Evolutionary conservation across 2,888 invertebrate genomes (phyloP).

Genomic region (Phengaris arion): DNA sequence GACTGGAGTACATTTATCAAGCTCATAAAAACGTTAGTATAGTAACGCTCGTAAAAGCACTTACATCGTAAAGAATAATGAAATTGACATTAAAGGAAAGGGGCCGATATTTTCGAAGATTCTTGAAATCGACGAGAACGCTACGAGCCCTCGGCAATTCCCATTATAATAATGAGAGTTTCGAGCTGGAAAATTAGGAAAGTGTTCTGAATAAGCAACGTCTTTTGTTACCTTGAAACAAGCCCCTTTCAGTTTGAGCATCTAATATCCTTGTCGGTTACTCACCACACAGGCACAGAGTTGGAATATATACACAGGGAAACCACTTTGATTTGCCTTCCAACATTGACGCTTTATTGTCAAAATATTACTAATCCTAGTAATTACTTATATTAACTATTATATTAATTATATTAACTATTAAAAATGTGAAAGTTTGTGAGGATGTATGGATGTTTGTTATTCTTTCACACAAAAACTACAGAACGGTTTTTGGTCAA

Average conservation of each 20-base stretch:
- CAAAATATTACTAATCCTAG: too few relatives aligned
- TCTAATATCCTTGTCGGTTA: neutral
- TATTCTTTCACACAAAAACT: too few relatives aligned
- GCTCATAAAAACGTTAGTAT: neutral
- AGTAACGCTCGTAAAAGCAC: neutral
- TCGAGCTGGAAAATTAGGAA: neutral
- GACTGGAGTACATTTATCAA: neutral
- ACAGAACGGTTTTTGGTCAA: too few relatives aligned
- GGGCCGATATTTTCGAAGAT: constrained; percentile 20
- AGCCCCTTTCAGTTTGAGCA: neutral
- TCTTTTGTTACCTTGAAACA: neutral
- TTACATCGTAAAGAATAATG: constrained; percentile 16
- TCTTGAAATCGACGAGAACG: constrained; percentile 2
- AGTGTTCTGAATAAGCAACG: neutral
- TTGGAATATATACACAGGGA: neutral
- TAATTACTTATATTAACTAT: too few relatives aligned
- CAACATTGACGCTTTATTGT: too few relatives aligned
- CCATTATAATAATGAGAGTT: constrained; percentile 18
- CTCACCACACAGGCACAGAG: neutral
- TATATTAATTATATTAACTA: too few relatives aligned
- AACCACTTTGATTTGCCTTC: too few relatives aligned
- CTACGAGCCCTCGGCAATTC: neutral
- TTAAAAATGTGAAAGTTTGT: too few relatives aligned
- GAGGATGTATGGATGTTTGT: too few relatives aligned
- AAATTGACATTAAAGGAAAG: constrained; percentile 22